Percentiles rank a stretch among this genome's conserved stretches.
These are phyloP conservation scores for Leptobrachium ailaonicum DNA, from an alignment of 2,113 vertebrate species.

Conservation along the genomic window DNA sequence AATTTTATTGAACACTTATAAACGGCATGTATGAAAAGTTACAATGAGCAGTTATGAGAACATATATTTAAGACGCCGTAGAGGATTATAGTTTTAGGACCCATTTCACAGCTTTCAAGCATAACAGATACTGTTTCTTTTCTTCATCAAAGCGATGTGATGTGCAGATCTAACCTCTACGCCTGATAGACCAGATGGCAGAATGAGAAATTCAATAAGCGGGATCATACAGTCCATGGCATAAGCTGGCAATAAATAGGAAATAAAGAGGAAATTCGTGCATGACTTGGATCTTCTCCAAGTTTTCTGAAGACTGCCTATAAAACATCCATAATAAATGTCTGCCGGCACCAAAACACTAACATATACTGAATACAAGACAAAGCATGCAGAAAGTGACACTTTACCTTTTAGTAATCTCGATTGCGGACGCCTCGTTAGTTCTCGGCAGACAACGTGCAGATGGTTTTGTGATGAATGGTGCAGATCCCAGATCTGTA, in stretches of 20 bases:
- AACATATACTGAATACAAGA: conserved; percentile 27
- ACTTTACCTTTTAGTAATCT: conserved; percentile 32
- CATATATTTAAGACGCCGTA: too few relatives aligned
- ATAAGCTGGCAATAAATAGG: not conserved
- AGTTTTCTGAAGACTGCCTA: conserved; percentile 6
- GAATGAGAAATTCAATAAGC: not conserved
- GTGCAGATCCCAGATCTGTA: conserved; percentile 57
- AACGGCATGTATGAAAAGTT: too few relatives aligned
- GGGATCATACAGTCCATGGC: not conserved
- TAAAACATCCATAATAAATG: conserved; percentile 31
- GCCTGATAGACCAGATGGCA: too few relatives aligned
- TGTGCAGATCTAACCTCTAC: too few relatives aligned
- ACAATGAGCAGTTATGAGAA: too few relatives aligned
- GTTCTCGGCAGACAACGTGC: conserved; percentile 55
- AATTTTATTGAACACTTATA: too few relatives aligned
- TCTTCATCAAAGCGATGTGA: too few relatives aligned
- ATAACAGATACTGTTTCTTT: too few relatives aligned
- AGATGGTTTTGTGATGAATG: conserved; percentile 63
- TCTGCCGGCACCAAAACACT: conserved; percentile 12
- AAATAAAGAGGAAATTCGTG: not conserved
- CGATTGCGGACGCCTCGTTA: conserved; percentile 19
- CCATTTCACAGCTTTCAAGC: too few relatives aligned
- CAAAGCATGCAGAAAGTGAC: conserved; percentile 26
- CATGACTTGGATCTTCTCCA: not conserved
- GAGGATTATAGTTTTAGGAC: too few relatives aligned